Evolutionary conservation across 2,888 invertebrate species (phyloP), one percentile per base, ranked within the genome.

Genomic region (Drosophila trichaetosa): DNA sequence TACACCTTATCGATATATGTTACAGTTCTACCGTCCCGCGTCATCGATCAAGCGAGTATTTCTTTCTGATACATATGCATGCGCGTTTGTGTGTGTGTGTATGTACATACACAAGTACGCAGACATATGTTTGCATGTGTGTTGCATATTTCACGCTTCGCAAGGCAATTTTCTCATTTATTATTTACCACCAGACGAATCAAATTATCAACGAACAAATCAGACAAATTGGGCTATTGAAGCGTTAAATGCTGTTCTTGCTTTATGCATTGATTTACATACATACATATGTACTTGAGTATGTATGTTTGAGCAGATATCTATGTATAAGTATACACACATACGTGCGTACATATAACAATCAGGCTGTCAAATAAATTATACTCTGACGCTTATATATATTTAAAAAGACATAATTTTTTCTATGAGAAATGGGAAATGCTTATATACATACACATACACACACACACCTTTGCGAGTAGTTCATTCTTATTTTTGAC

Each of bases 111-210:
- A 18, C 59, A 40, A 34, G 42, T 59, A 34, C 46, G 34, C 21
- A 7, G n/a, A 0, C 10, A 40, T 40, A n/a, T 40, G 10, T 40
- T 11, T 4, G 21, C 4, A 42, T 42, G 46, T 46, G 24, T 46
- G 24, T 46, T 24, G 21, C 36, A 49, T 46, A 18, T 49, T 73
- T 69, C 59, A 73, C 69, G 76, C 76, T 69, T 65, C 59, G 66
- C 56, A 77, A 24, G 62, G 40, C 73, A 77, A 76, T 66, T 69
- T 69, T 61, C 57, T n/a, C 58, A 63, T 73, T 77, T 60, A 49
- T 68, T 62, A 73, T 66, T 60, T 63, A 56, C 31, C 38, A 65
- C 48, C 58, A 38, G 48, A 61, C 64, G n/a, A 51, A 60, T 66
- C 33, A 46, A 69, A 64, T 58, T 61, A 67, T 51, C 49, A 49